Base-by-base conservation (phyloP, 2,888 invertebrate species). In the Pollenia angustigena region DNA sequence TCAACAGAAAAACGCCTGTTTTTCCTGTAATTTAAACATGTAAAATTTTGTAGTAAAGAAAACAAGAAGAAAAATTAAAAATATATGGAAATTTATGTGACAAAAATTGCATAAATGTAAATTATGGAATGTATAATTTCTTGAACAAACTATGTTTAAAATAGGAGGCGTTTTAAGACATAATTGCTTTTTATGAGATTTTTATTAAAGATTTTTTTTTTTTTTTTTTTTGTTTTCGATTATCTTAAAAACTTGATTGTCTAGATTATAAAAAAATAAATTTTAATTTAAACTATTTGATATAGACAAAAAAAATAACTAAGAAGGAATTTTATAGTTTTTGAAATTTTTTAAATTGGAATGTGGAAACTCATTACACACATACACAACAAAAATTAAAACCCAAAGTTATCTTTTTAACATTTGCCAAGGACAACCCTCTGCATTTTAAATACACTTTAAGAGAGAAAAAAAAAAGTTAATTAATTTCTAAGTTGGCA, bases 111-210 rank as follows among this genome's bases (percentile, higher is more conserved):
- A 79, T 60, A 60, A 79, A 79, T 68, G 16, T 52, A 80, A 75
- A 68, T 50, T 80, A 79, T 85, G 79, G 54, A 60, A 75, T 85
- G 11, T 60, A 54, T 68, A 79, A 79, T 58, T 66, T 83, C 52
- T 32, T 56, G 32, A 69, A 44, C 23, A 71, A 76, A 69, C 42
- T 14, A 10, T 76, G 79, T 85, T 75, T 44, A 58, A 83, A 54
- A 58, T 60, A 72, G 62, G 50, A 87, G 87, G 87, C 87, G 87
- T 87, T 87, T 69, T 66, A 81, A 81, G 68, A 69, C 78, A 84
- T 84, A 87, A 87, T 87, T 87, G 84, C 81, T 64, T 84, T 87
- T 87, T 74, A 74, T 66, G 52, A 84, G 76, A 87, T 85, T 79
- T 78, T 80, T 84, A 80, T 74, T 60, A 48, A 46, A 84, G 68